Evolutionary conservation across 2,888 invertebrate genomes (phyloP).

Genomic region (Sipha maydis): DNA sequence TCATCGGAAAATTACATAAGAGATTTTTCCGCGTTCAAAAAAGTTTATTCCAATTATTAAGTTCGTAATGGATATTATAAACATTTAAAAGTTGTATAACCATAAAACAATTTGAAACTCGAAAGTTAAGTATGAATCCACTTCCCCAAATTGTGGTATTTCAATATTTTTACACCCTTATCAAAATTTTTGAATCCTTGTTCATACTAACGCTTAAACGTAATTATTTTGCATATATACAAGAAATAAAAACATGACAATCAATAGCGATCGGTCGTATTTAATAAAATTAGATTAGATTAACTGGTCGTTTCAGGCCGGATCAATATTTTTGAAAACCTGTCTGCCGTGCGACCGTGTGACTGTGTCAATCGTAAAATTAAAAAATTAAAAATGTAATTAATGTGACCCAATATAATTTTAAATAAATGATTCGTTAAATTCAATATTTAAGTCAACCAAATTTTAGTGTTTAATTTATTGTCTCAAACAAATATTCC

Average conservation of each 20-base stretch:
- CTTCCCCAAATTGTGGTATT: background rate
- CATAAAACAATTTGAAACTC: background rate
- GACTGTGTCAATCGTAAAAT: no score
- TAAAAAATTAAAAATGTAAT: no score
- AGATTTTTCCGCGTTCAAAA: background rate
- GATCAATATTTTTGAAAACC: no score
- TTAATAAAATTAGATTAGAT: background rate
- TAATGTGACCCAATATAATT: no score
- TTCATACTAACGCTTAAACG: background rate
- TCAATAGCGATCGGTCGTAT: no score
- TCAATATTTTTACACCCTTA: background rate
- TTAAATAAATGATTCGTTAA: no score
- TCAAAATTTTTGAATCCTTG: background rate
- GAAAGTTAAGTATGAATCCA: background rate
- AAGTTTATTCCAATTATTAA: background rate
- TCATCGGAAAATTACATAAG: background rate
- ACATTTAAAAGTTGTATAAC: background rate
- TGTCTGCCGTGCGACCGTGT: no score
- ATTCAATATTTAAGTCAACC: no score
- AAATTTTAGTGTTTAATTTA: no score
- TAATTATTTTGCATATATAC: background rate
- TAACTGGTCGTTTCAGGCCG: no score
- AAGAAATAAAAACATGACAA: background rate
- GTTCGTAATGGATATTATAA: background rate
- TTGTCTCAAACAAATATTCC: no score